phyloP scores from a whole-genome alignment of 2,113 vertebrate genomes.

The Seriola quinqueradiata region DNA sequence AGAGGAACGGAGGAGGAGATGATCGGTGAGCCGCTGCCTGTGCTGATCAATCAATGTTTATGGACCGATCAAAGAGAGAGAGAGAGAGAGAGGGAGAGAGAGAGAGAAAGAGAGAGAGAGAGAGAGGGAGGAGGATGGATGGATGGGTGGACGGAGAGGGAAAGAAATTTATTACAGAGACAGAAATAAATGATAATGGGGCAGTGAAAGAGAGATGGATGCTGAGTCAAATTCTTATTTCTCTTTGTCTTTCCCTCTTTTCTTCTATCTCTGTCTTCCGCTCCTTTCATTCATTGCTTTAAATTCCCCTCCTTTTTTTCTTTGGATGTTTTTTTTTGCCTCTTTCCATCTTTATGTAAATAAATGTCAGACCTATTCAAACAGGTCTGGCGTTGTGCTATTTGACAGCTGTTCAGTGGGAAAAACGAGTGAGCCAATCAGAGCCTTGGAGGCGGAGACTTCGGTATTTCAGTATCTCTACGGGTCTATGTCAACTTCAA shows the following conservation, averaged over 20 bases:
- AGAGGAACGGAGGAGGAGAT: constrained; percentile 49
- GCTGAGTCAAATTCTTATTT: neutral
- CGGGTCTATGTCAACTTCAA: too few species aligned
- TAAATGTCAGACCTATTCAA: too few species aligned
- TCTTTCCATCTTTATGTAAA: too few species aligned
- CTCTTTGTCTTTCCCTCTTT: neutral
- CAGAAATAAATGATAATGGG: constrained; percentile 42
- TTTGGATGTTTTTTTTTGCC: too few species aligned
- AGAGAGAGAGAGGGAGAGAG: neutral
- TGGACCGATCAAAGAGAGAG: constrained; percentile 47
- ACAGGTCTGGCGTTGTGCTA: too few species aligned
- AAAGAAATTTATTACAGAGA: constrained; percentile 32
- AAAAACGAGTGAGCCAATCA: too few species aligned
- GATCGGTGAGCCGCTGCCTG: constrained; percentile 54
- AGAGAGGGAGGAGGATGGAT: neutral
- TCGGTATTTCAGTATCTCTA: too few species aligned
- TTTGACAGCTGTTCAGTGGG: too few species aligned
- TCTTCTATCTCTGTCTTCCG: neutral
- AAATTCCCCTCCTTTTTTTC: neutral
- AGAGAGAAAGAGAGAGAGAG: constrained; percentile 5
- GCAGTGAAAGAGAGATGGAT: constrained; percentile 30
- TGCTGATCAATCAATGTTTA: constrained; percentile 75
- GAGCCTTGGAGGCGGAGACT: too few species aligned
- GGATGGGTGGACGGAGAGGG: constrained; percentile 26
- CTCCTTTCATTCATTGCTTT: neutral